A percentile compares a stretch with the other conserved stretches of the same genome.
Evolutionary conservation across 2,113 vertebrate species (phyloP).

Genomic region (Galemys pyrenaicus): DNA sequence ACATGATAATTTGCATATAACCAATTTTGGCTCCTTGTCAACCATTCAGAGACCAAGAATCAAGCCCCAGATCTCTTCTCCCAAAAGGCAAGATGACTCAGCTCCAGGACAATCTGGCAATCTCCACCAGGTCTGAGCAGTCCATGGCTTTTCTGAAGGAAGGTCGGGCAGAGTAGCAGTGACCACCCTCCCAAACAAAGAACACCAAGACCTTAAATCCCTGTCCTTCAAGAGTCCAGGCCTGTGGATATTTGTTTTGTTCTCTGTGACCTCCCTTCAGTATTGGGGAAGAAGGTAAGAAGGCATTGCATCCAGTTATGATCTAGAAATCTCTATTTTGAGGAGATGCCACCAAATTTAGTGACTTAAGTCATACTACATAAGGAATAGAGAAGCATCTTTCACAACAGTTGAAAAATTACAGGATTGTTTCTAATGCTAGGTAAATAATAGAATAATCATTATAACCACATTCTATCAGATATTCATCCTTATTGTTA

Average conservation of each 20-base stretch:
- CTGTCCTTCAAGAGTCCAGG: background rate
- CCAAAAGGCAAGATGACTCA: background rate
- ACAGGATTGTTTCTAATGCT: background rate
- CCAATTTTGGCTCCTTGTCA: background rate
- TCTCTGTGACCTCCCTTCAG: background rate
- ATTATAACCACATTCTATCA: background rate
- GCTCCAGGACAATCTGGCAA: background rate
- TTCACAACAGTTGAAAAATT: conserved; percentile 11
- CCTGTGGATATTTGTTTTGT: background rate
- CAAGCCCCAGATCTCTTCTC: background rate
- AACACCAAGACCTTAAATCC: background rate
- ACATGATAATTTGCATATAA: background rate
- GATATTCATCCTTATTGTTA: background rate
- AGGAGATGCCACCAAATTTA: background rate
- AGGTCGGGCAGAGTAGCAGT: background rate
- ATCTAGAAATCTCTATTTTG: background rate
- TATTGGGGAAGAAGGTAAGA: background rate
- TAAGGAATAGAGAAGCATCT: background rate
- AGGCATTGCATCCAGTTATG: background rate
- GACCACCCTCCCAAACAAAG: background rate
- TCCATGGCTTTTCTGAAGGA: background rate
- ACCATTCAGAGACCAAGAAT: background rate
- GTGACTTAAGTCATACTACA: background rate
- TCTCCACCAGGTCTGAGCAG: background rate
- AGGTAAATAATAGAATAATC: background rate